Percentiles rank a stretch among this genome's conserved stretches.
Conservation (phyloP, 2,113 vertebrate genomes). For the Pithys albifrons region DNA sequence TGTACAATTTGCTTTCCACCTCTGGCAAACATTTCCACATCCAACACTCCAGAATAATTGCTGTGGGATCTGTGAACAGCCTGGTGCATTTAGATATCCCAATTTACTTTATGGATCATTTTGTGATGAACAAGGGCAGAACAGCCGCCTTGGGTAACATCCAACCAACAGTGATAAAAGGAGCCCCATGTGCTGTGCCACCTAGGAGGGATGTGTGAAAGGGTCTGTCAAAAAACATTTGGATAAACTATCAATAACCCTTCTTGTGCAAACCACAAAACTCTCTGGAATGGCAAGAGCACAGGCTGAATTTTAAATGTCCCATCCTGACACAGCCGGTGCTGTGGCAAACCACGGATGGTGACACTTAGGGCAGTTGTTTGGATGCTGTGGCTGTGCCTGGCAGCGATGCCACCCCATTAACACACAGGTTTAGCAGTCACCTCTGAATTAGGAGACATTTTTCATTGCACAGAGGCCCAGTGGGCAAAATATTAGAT, state of each 20-base stretch:
- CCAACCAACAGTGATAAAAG: slow-evolving; percentile 50
- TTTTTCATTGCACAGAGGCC: neutral
- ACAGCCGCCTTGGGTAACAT: slow-evolving; percentile 41
- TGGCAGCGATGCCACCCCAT: neutral
- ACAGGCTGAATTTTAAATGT: slow-evolving; percentile 16
- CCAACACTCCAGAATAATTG: slow-evolving; percentile 34
- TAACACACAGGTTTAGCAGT: neutral
- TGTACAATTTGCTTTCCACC: slow-evolving; percentile 19
- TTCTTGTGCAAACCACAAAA: slow-evolving; percentile 22
- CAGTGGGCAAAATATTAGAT: neutral
- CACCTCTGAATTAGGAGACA: neutral
- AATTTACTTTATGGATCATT: slow-evolving; percentile 53
- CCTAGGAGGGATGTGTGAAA: slow-evolving; percentile 45
- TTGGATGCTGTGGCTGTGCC: neutral
- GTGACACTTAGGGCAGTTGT: neutral
- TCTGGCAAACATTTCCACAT: slow-evolving; percentile 20
- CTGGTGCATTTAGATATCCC: slow-evolving; percentile 47
- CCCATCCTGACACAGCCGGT: neutral
- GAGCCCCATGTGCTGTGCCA: slow-evolving; percentile 7
- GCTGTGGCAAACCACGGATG: neutral
- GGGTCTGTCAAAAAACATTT: slow-evolving; percentile 59
- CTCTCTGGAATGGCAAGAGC: neutral
- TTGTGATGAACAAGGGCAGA: slow-evolving; percentile 55
- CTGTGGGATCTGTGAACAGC: slow-evolving; percentile 44
- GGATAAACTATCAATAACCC: slow-evolving; percentile 48